phyloP scores from a whole-genome alignment of 2,113 vertebrate species.

The Cyanistes caeruleus region DNA sequence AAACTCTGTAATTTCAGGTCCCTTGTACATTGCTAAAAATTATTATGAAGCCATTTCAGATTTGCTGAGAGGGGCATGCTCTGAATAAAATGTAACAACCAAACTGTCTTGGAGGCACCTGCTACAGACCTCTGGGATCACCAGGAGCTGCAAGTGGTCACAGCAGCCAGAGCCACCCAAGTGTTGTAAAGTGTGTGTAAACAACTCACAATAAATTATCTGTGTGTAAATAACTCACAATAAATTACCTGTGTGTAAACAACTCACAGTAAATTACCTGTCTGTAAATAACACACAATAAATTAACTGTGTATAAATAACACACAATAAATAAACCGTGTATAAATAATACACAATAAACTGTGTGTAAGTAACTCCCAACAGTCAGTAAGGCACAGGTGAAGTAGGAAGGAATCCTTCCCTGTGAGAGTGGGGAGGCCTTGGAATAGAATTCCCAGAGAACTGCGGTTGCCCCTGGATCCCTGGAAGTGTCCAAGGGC shows the following conservation, averaged over 20 bases:
- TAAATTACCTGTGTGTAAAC: background rate
- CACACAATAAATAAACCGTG: background rate
- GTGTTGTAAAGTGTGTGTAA: background rate
- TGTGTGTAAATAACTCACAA: background rate
- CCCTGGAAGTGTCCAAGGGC: background rate
- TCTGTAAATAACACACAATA: background rate
- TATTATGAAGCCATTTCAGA: background rate
- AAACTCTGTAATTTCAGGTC: slow-evolving; percentile 12
- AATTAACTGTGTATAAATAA: background rate
- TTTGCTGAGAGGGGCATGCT: background rate
- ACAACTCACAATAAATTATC: background rate
- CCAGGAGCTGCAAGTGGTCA: background rate
- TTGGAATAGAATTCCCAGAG: background rate
- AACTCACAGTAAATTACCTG: background rate
- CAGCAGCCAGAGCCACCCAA: background rate
- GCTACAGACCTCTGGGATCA: background rate
- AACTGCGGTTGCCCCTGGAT: background rate
- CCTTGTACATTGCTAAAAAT: background rate
- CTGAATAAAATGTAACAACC: background rate
- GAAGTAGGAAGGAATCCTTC: background rate
- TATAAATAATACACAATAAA: background rate
- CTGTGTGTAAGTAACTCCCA: background rate
- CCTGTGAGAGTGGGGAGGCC: rapidly evolving
- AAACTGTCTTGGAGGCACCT: slow-evolving; percentile 3
- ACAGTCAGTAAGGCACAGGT: background rate